Conservation (phyloP, 92 coral and sea anemone species). For the Parazoanthus swiftii region DNA sequence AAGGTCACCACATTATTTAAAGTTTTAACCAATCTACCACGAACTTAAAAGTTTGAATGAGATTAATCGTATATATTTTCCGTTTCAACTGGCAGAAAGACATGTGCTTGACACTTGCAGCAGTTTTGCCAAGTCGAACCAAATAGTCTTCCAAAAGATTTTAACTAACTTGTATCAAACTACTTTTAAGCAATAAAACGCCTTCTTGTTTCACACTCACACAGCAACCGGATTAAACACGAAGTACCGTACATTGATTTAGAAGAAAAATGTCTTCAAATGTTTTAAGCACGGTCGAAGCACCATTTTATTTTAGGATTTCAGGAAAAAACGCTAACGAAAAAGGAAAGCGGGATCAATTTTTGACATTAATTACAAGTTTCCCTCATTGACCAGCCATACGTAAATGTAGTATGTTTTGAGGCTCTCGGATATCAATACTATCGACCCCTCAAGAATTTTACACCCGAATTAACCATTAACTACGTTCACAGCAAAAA, state of each 20-base stretch:
- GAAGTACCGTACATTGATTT: not conserved
- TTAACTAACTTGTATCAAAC: no score
- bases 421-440: no score
- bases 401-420: not conserved
- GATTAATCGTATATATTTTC: not conserved
- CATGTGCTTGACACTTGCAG: no score
- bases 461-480: not conserved
- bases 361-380: no score
- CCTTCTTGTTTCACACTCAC: not conserved
- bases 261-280: no score
- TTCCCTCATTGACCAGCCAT: not conserved
- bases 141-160: no score
- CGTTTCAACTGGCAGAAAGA: no score
- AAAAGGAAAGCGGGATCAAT: not conserved
- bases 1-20: not conserved
- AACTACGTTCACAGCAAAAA: not conserved
- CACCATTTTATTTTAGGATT: no score
- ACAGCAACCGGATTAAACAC: not conserved
- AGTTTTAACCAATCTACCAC: not conserved
- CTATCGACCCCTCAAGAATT: not conserved
- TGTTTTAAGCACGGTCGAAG: not conserved
- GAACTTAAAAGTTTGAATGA: not conserved
- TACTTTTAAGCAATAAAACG: not conserved
- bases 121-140: no score
- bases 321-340: not conserved